Base-by-base conservation (phyloP, 2,888 invertebrate genomes). In the Spatulosminthurus flaviceps region DNA sequence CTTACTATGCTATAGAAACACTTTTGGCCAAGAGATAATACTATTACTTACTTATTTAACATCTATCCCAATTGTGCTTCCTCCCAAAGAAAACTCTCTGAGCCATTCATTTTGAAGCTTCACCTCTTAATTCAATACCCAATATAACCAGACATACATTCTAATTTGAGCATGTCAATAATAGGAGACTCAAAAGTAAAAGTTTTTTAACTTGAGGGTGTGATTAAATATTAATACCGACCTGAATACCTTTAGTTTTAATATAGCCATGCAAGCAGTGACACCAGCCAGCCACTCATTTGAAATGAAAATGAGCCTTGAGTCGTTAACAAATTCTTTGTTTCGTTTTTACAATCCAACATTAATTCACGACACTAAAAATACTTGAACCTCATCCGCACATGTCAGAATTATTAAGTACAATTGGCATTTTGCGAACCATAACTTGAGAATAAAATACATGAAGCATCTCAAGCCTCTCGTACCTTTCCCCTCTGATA, bases 401-500 rank as follows among this genome's bases (percentile, higher is more conserved):
- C n/a, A 51, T n/a, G 19, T 51, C 41, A 7, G 9, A 9, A n/a
- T 13, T 51, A 51, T 51, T 51, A 51, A 51, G 16, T 51, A 51
- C 51, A 51, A 19, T 51, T 51, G n/a, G 51, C 9, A 51, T 34
- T 51, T 51, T 19, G 16, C n/a, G 51, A 51, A 51, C 51, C 51
- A 19, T 51, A 51, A 51, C 51, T 51, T 13, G 16, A 51, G n/a
- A 2, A 19, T 51, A 19, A 51, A 51, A 19, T 19, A 11, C 19
- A 1, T 51, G 9, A 51, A 51, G 51, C n/a, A 51, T 13, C 51
- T 51, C 51, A 4, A 19, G 2, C 51, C n/a, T 19, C n/a, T 51
- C 41, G 7, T 51, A 51, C 51, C 51, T 51, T 51, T 51, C 51
- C 16, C 51, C 51, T 51, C 51, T 51, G 51, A n/a, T 51, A 51